Evolutionary conservation across 2,113 vertebrate genomes (phyloP), one percentile per base, ranked within the genome.

Genomic region (Charadrius vociferus): DNA sequence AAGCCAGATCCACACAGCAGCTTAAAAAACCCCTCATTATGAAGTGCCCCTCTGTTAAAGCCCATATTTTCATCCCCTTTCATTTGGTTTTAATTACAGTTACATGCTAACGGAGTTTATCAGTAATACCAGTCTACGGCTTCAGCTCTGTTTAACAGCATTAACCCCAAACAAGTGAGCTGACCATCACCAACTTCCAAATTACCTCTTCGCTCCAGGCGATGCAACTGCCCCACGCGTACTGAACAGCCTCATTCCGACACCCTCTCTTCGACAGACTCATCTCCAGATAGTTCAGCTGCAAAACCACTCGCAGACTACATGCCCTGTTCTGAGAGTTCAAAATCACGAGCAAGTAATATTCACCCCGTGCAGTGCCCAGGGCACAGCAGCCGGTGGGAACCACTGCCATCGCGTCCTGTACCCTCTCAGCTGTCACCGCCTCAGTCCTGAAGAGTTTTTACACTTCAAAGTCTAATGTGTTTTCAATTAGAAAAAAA

Each of bases 11-110:
- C 52, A 43, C 1, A 2, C 32, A 70, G 61, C 62, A 53, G 77
- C 52, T 73, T 71, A 14, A 75, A 86, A 52, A 14, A 14, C 3
- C 4, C 4, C 5, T 26, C 41, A 3, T 14, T 26, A 18, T 4
- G 10, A 72, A 67, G 43, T 1, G 8, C 26, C 22, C 14, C 47
- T 23, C 21, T 0, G 0, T 9, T n/a, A 50, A 30, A 68, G 17
- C 20, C 41, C 15, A 0, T 18, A 13, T 32, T 80, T 58, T 21
- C 15, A 49, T 20, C 10, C 36, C 47, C 34, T 49, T 36, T 55
- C 24, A 15, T 36, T 53, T 1, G 1, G 12, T 47, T 87, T 94
- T 71, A 85, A 63, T n/a, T 12, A 73, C 63, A 61, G 47, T 37
- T 52, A 34, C 30, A 29, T 23, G 61, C 30, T 82, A 71, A 34